Conservation (phyloP, 2,113 vertebrate species). For the Isichthys henryi region DNA sequence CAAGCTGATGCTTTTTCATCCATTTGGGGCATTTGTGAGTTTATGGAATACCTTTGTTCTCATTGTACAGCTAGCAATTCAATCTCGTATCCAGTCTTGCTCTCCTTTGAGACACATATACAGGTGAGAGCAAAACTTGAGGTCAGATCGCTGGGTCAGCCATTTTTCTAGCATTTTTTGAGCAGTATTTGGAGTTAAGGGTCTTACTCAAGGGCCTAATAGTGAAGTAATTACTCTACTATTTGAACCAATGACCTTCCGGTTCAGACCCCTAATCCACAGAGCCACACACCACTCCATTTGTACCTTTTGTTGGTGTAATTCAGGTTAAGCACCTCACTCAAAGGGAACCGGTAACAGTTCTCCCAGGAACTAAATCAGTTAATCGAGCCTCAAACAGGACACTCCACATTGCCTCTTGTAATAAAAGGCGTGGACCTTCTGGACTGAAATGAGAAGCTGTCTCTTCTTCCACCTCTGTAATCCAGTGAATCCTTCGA, state of each 20-base stretch:
- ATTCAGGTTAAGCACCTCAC: background rate
- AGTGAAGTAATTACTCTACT: background rate
- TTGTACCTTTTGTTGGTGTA: background rate
- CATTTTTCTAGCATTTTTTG: background rate
- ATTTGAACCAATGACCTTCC: background rate
- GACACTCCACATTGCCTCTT: background rate
- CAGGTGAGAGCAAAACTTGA: background rate
- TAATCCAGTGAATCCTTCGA: background rate
- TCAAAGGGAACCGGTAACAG: background rate
- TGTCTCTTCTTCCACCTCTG: background rate
- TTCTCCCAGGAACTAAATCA: background rate
- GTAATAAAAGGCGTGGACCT: background rate
- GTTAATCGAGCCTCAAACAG: background rate
- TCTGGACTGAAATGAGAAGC: background rate
- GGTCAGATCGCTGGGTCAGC: background rate
- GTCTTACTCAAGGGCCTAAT: background rate
- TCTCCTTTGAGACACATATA: background rate
- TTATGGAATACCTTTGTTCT: background rate
- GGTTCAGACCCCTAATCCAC: background rate
- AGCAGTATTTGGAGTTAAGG: background rate
- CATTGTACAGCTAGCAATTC: background rate
- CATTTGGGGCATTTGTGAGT: background rate
- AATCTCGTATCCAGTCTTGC: background rate
- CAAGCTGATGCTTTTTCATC: background rate
- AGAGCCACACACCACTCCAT: background rate